Evolutionary conservation across 2,113 vertebrate species (phyloP), one percentile per base, ranked within the genome.

Genomic region (Nanorana parkeri): DNA sequence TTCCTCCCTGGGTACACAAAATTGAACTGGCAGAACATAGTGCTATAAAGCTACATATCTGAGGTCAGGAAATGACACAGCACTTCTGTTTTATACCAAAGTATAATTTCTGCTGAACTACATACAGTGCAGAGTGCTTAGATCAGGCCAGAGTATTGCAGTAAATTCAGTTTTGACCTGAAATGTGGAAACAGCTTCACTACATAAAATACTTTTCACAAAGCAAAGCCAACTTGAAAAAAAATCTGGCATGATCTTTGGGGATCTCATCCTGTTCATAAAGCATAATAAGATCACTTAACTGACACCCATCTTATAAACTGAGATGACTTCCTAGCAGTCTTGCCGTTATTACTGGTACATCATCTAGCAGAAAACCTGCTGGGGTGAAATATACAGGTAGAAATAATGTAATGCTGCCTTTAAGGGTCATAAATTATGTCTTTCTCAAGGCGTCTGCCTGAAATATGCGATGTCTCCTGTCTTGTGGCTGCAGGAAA

Each of bases 401-500:
- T 63, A 65, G 24, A 79, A 36, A 68, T 65, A 79, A 67, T 65
- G 47, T 78, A 68, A 78, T 58, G 52, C 21, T 47, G 52, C 28
- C 47, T 55, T 41, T 58, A 79, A 78, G 52, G n/a, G 65, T 52
- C 47, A 78, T 65, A 79, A 79, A 68, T 79, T 65, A 79, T 17
- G 51, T 79, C 52, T 68, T 68, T 56, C 55, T 75, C 28, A 36
- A 68, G 64, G 77, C 77, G 77, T 79, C 77, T 79, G 77, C 28
- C 54, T 68, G 77, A 68, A 36, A 68, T 68, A 67, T 68, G 64
- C 77, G 13, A 54, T 58, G 77, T 68, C 77, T 78, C 64, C 63
- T 36, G 77, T 79, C 77, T 47, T 79, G 54, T 79, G 77, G 64
- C 64, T 68, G 65, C 28, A 78, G 64, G 77, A 79, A 68, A 79